These are phyloP conservation scores for Gambusia yucatana DNA, from an alignment of 2,797 vertebrate species.

Conservation along the genomic window DNA sequence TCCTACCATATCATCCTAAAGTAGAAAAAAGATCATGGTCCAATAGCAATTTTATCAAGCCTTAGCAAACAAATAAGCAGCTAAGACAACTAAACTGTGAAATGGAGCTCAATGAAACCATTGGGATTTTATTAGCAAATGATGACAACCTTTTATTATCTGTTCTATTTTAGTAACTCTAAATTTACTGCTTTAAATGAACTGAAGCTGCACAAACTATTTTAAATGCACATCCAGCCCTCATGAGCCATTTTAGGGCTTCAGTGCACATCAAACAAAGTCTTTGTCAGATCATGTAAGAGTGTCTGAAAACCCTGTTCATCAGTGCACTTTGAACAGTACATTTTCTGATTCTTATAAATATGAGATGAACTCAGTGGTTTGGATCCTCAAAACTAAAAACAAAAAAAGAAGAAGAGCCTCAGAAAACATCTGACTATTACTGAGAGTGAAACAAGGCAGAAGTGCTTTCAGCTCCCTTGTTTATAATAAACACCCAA, in stretches of 20 bases:
- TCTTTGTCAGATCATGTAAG: background rate
- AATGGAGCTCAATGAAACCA: slow-evolving; percentile 2
- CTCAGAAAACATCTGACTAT: background rate
- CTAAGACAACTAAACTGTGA: slow-evolving; percentile 1
- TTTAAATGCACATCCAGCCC: slow-evolving; percentile 5
- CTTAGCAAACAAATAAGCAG: too few species aligned
- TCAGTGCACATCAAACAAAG: slow-evolving; percentile 12
- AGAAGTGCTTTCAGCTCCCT: background rate
- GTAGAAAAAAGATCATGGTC: too few species aligned
- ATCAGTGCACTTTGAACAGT: background rate
- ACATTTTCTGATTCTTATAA: background rate
- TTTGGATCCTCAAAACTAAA: background rate
- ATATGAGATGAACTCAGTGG: background rate
- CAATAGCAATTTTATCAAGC: too few species aligned
- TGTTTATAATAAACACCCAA: background rate
- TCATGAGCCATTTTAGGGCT: slow-evolving; percentile 13
- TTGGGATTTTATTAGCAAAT: slow-evolving; percentile 21
- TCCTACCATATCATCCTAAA: too few species aligned
- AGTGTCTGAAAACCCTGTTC: slow-evolving; percentile 4
- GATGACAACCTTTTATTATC: slow-evolving; percentile 1
- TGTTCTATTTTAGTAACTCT: slow-evolving; percentile 13
- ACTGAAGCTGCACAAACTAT: slow-evolving; percentile 1
- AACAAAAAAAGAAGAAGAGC: background rate
- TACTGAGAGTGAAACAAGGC: background rate
- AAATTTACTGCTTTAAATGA: background rate